These are phyloP conservation scores for Gymnosoma rotundatum DNA, from an alignment of 2,888 invertebrate genomes.

Conservation along the genomic window DNA sequence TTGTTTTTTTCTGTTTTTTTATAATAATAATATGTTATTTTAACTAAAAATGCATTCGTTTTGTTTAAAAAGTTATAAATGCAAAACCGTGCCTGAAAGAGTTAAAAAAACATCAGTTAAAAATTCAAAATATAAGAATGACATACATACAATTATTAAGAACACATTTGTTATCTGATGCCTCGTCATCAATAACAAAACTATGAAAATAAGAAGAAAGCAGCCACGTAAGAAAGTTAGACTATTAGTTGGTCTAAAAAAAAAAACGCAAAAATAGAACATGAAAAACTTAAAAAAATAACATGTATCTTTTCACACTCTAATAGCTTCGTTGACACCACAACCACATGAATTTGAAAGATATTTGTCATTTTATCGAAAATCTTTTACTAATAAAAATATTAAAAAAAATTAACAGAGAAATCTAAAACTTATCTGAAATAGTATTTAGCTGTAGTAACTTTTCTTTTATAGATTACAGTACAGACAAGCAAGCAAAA, in stretches of 20 bases:
- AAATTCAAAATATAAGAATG: constrained; percentile 2
- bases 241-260: constrained; percentile 12
- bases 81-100: too few species aligned
- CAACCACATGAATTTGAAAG: constrained; percentile 39
- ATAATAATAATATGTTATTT: too few species aligned
- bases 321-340: constrained; percentile 41
- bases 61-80: too few species aligned
- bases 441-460: too few species aligned
- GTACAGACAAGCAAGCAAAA: not conserved
- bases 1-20: too few species aligned
- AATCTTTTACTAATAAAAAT: constrained; percentile 42
- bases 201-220: constrained; percentile 3
- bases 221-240: not conserved
- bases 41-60: too few species aligned
- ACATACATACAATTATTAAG: constrained; percentile 34
- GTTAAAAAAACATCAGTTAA: too few species aligned
- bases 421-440: constrained; percentile 9
- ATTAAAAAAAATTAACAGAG: constrained; percentile 7
- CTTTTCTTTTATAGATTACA: constrained; percentile 35
- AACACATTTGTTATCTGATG: constrained; percentile 23
- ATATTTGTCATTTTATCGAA: constrained; percentile 69
- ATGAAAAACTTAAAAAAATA: constrained; percentile 2
- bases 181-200: constrained; percentile 33
- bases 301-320: constrained; percentile 45
- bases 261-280: constrained; percentile 1